Base-by-base conservation (phyloP, 2,888 invertebrate genomes). In the Stenichneumon culpator region DNA sequence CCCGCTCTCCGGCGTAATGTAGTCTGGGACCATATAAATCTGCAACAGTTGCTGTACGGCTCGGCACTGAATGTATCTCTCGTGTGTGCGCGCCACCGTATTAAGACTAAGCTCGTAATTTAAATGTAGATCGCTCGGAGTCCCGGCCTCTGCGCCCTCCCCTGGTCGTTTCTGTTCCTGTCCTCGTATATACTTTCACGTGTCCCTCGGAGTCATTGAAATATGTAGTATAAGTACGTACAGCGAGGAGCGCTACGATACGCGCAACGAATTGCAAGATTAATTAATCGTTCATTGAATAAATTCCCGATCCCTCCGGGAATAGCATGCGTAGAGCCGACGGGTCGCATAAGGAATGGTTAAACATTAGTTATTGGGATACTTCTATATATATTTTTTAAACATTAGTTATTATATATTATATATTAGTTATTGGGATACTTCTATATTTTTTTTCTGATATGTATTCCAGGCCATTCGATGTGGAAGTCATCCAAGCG, bases 61-160 rank as follows among this genome's bases (percentile, higher is more conserved):
- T 50, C 70, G 60, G 73, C 60, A 50, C 72, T 84, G 68, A 84
- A 84, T 82, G 84, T 82, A 82, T 67, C 70, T 74, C 78, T 50
- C 81, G 60, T 78, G 73, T 81, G 78, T 73, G 73, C 52, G 68
- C 78, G 69, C 84, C 81, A 88, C 87, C 86, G 88, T 88, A 90
- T 90, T 88, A 88, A 87, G 87, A 87, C 87, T 89, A 87, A 90
- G 86, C 89, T 87, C 73, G 88, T 88, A 88, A 90, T 90, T 90
- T 89, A 87, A 89, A 90, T 90, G 86, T 83, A 89, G 88, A 88
- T 88, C 83, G 83, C 79, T 81, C 69, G 44, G 54, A 70, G 72
- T 67, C 73, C 39, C 52, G 39, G 68, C 25, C 70, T 57, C 77
- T 63, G 70, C 70, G 65, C 44, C 54, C 32, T 72, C 19, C 74